Conservation (phyloP, 2,797 vertebrate genomes). For the Ctenopoma kingsleyae region DNA sequence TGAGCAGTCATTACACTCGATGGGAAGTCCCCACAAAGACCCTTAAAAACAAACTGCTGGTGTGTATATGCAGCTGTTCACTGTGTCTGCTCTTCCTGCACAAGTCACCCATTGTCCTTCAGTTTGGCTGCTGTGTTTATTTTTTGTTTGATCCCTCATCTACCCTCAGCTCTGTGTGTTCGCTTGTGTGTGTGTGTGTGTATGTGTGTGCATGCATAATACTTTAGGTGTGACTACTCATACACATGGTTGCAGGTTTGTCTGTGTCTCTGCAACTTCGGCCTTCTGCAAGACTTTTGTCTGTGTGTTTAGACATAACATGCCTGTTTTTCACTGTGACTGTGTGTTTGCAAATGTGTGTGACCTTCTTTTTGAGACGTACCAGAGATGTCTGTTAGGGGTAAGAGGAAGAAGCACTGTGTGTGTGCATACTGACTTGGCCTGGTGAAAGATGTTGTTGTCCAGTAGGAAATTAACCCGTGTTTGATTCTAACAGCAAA, state of each 20-base stretch:
- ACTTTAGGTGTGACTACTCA: constrained; percentile 14
- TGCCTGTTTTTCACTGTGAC: constrained; percentile 50
- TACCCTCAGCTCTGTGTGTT: constrained; percentile 37
- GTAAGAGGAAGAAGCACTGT: constrained; percentile 62
- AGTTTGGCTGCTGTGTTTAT: constrained; percentile 69
- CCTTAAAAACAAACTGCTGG: constrained; percentile 63
- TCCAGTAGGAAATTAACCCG: constrained; percentile 62
- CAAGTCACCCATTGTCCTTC: constrained; percentile 68
- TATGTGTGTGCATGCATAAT: constrained; percentile 28
- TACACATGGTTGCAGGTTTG: constrained; percentile 44
- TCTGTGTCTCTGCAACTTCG: constrained; percentile 11
- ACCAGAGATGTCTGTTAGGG: constrained; percentile 65
- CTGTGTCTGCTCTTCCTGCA: constrained; percentile 65
- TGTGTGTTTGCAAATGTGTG: constrained; percentile 54
- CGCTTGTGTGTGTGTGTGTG: constrained; percentile 4
- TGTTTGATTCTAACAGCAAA: constrained; percentile 40
- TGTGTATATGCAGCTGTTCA: constrained; percentile 73
- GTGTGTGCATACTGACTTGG: constrained; percentile 28
- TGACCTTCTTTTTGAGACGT: constrained; percentile 56
- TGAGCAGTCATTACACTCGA: constrained; percentile 65
- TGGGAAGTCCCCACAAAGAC: constrained; percentile 73
- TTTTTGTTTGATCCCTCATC: constrained; percentile 67
- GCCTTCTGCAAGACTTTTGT: constrained; percentile 33
- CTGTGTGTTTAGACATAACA: constrained; percentile 57
- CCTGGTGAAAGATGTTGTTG: constrained; percentile 46